A percentile compares a stretch with the other conserved stretches of the same genome.
phyloP scores from a whole-genome alignment of 2,797 vertebrate species.

The Sebastes iracundus region DNA sequence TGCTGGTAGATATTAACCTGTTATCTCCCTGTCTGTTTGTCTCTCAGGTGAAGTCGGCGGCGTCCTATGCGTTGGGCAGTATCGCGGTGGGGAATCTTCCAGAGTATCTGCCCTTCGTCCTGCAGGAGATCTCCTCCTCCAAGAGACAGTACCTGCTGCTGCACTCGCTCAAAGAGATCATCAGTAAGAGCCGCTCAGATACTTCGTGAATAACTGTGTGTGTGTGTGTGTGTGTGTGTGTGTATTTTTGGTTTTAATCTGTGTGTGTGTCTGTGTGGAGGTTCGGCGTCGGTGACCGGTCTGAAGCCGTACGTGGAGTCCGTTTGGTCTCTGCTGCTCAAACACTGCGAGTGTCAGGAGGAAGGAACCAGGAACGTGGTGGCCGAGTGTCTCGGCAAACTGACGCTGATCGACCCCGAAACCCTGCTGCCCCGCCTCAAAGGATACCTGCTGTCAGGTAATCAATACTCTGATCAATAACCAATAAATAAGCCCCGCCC shows the following conservation, averaged over 20 bases:
- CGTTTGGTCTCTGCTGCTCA: slow-evolving; percentile 95
- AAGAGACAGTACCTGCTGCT: slow-evolving; percentile 98
- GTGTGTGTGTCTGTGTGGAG: slow-evolving; percentile 44
- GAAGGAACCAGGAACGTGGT: slow-evolving; percentile 98
- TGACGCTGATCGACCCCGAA: slow-evolving; percentile 96
- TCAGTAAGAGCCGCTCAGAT: slow-evolving; percentile 71
- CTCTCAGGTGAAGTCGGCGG: slow-evolving; percentile 90
- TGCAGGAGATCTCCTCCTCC: slow-evolving; percentile 97
- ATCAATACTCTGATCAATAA: slow-evolving; percentile 14
- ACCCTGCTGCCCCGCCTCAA: slow-evolving; percentile 95
- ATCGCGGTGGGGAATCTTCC: slow-evolving; percentile 98
- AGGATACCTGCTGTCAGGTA: slow-evolving; percentile 89
- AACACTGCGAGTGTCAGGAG: slow-evolving; percentile 98
- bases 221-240: neutral
- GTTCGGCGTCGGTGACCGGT: slow-evolving; percentile 92
- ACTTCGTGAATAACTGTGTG: neutral
- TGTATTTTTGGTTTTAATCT: neutral
- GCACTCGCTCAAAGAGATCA: slow-evolving; percentile 99
- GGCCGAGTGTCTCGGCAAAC: slow-evolving; percentile 96
- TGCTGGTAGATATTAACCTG: neutral
- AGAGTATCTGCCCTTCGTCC: slow-evolving; percentile 96
- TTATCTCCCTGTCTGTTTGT: neutral
- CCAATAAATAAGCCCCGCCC: neutral
- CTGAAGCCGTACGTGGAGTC: slow-evolving; percentile 97
- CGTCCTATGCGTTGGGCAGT: slow-evolving; percentile 96